These are phyloP conservation scores for Oreonectes daqikongensis DNA, from an alignment of 2,797 vertebrate genomes.

Conservation along the genomic window DNA sequence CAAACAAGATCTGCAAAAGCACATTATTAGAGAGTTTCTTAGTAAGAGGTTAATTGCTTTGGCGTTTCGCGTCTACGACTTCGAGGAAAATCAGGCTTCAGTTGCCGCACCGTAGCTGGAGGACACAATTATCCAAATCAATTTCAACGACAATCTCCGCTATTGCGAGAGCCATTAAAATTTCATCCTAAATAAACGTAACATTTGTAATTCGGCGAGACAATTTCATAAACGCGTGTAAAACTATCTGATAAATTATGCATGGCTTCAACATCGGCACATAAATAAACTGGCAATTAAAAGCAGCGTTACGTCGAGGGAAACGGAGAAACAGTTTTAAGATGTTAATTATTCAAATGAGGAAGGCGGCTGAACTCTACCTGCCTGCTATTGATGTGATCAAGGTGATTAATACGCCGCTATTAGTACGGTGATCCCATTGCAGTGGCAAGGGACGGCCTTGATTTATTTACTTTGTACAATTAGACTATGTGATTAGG, in stretches of 20 bases:
- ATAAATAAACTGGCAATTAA: conserved; percentile 80
- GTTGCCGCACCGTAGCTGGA: conserved; percentile 57
- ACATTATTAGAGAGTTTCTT: conserved; percentile 31
- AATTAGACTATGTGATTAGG: conserved; percentile 92
- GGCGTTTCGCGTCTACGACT: conserved; percentile 17
- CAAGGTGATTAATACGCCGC: conserved; percentile 72
- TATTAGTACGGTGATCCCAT: conserved; percentile 81
- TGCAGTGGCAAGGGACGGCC: conserved; percentile 83
- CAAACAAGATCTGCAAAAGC: conserved; percentile 30
- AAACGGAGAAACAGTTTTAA: conserved; percentile 64
- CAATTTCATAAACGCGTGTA: conserved; percentile 71
- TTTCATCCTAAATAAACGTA: conserved; percentile 78
- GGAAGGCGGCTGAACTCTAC: conserved; percentile 71
- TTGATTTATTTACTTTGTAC: conserved; percentile 94
- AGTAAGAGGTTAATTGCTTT: conserved; percentile 38
- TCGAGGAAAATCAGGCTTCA: conserved; percentile 47
- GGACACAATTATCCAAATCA: conserved; percentile 68
- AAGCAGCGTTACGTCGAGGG: conserved; percentile 58
- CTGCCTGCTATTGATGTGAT: conserved; percentile 77
- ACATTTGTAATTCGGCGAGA: conserved; percentile 71
- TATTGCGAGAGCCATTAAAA: conserved; percentile 71
- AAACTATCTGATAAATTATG: conserved; percentile 78
- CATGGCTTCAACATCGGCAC: conserved; percentile 71
- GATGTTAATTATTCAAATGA: conserved; percentile 84
- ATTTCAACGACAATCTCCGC: conserved; percentile 65